These are phyloP conservation scores for Sander lucioperca DNA, from an alignment of 2,113 vertebrate genomes.

Conservation along the genomic window DNA sequence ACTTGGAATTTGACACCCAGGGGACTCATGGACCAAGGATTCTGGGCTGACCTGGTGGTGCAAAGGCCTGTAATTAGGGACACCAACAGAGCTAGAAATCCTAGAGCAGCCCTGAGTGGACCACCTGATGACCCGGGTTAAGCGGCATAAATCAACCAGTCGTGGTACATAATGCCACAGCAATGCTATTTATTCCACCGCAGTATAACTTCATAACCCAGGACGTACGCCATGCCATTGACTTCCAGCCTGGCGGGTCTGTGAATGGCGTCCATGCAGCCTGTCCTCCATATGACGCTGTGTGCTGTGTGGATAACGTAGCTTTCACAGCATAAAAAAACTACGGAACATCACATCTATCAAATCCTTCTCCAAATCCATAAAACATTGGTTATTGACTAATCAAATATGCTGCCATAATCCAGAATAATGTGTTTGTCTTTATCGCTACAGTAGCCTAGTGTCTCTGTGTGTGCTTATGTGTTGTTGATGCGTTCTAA, in stretches of 20 bases:
- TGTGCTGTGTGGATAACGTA: slow-evolving; percentile 77
- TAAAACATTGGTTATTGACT: too few relatives aligned
- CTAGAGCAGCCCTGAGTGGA: not conserved
- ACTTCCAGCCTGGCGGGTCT: slow-evolving; percentile 48
- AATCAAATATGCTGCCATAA: too few relatives aligned
- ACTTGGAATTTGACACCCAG: not conserved
- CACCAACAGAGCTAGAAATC: not conserved
- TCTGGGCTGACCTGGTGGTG: slow-evolving; percentile 13
- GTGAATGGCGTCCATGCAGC: not conserved
- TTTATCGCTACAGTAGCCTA: too few relatives aligned
- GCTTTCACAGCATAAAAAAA: slow-evolving; percentile 70
- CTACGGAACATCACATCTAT: too few relatives aligned
- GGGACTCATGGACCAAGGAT: not conserved
- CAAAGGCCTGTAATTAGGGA: slow-evolving; percentile 18
- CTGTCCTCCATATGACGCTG: slow-evolving; percentile 78
- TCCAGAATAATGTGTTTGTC: too few relatives aligned
- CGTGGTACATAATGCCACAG: slow-evolving; percentile 82
- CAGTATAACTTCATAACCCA: slow-evolving; percentile 67
- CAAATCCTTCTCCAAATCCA: too few relatives aligned
- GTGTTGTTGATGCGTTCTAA: too few relatives aligned
- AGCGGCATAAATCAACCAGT: slow-evolving; percentile 86
- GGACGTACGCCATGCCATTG: slow-evolving; percentile 52
- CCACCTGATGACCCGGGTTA: slow-evolving; percentile 81
- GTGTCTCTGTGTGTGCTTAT: too few relatives aligned
- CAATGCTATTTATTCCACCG: slow-evolving; percentile 86